Base-by-base conservation (phyloP, 2,113 vertebrate species). In the Emydocephalus ijimae region DNA sequence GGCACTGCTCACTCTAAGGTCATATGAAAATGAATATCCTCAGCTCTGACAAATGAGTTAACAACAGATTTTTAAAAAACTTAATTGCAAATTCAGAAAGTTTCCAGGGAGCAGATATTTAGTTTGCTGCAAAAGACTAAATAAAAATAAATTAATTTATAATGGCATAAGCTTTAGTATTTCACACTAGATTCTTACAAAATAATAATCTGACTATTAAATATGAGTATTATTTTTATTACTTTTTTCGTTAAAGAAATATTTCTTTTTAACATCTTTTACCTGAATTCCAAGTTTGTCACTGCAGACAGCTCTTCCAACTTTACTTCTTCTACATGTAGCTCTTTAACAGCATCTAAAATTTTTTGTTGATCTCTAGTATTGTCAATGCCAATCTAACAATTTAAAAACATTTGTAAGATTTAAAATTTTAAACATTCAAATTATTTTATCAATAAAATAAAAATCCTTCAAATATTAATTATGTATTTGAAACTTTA, bases 321-420 rank as follows among this genome's bases (percentile, higher is more conserved):
- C 95, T 98, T 98, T 94, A 98, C 95, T 92, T 97, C 97, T 96
- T 99, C 98, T 92, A 98, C 94, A 23, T 98, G 97, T 52, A 99
- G 96, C 95, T 98, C 97, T 0, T 97, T 97, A 96, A 98, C 50
- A 94, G 98, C 98, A 86, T 88, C 96, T 91, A 98, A 87, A 92
- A 99, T 94, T 97, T 98, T 99, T 95, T 98, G 96, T 74, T 98
- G 98, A 94, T 99, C 99, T 95, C 29, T 96, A 61, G 96, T 96
- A 94, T 98, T 95, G 81, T 94, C 97, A 97, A 99, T 95, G 24
- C 99, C 99, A 90, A 98, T 96, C 99, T 99, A 96, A 94, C 95
- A 95, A 91, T 15, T 29, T 89, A 90, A 93, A 89, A 29, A 55
- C 95, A 69, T 56, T 57, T 50, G 48, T 50, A 50, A 89, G 2